These are phyloP conservation scores for Tinamus guttatus DNA, from an alignment of 2,113 vertebrate genomes.

Conservation along the genomic window DNA sequence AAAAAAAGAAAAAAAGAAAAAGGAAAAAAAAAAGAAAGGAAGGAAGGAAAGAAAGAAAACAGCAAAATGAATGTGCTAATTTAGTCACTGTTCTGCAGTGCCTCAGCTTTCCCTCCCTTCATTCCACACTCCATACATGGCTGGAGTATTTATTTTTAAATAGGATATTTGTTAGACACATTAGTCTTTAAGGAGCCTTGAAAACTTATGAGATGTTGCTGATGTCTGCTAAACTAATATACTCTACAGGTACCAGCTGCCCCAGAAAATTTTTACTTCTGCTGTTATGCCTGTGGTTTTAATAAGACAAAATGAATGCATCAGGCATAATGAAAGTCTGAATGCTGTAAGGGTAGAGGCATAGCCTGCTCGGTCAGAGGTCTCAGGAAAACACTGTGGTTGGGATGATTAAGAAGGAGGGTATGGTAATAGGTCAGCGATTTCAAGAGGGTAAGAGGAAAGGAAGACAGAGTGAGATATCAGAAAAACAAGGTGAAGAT, in stretches of 20 bases:
- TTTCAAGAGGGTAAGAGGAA: background rate
- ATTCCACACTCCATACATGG: background rate
- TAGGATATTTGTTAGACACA: background rate
- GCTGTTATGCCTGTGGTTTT: background rate
- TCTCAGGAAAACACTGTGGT: background rate
- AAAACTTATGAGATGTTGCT: background rate
- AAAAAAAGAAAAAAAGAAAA: background rate
- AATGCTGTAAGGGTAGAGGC: background rate
- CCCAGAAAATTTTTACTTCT: constrained; percentile 16
- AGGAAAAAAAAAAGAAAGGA: too few relatives aligned
- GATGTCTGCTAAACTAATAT: background rate
- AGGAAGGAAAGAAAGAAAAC: too few relatives aligned
- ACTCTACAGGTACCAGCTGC: background rate
- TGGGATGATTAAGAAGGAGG: background rate
- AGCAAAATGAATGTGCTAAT: background rate
- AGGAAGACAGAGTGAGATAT: background rate
- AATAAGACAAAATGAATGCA: constrained; percentile 13
- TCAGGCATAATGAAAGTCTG: background rate
- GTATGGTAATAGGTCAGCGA: background rate
- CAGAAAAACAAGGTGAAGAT: background rate
- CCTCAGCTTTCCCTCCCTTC: background rate
- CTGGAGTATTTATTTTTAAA: background rate
- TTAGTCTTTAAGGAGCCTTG: background rate
- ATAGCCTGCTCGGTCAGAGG: background rate
- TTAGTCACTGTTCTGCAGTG: background rate